Base-by-base conservation (phyloP, 2,113 vertebrate genomes). In the Protomyctophum bolini region DNA sequence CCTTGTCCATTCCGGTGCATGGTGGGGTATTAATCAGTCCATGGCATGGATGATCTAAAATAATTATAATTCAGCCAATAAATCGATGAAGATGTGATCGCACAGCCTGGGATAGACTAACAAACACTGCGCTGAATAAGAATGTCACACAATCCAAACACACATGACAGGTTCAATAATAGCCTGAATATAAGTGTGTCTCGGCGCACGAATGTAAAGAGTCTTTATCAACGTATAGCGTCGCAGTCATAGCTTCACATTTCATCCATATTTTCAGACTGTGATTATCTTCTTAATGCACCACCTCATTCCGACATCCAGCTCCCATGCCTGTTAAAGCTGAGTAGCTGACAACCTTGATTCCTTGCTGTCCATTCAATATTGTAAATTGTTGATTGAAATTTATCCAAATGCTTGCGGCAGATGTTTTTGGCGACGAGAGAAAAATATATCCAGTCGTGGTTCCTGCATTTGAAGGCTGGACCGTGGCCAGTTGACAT, bases 401-500 rank as follows among this genome's bases (percentile, higher is more conserved):
- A 80, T 66, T 75, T 64, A 80, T 72, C 75, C 55, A 62, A 70
- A 72, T 1, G 78, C 68, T 65, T 70, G 81, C 21, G 72, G 76
- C 68, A 83, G 83, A 77, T 84, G 75, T 78, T 83, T 73, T 72
- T 28, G 33, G 11, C 67, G 63, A 58, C 0, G 56, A 63, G 66
- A 58, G 41, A 60, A 62, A 14, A 15, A 60, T 57, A 58, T 61
- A 81, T 83, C 76, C 80, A 75, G 63, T 59, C 46, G 70, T 4
- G 79, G 64, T 77, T 72, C 82, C 62, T 33, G 76, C 77, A 78
- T 83, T 54, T 63, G 72, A 65, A 80, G 70, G 64, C 67, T 76
- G 87, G 87, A 92, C 85, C 91, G 89, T 92, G 92, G 89, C 86
- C 86, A 82, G 73, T 41, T 90, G 86, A 90, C 86, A 83, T 90